Conservation (phyloP, 2,113 vertebrate genomes). For the Hippocampus abdominalis region DNA sequence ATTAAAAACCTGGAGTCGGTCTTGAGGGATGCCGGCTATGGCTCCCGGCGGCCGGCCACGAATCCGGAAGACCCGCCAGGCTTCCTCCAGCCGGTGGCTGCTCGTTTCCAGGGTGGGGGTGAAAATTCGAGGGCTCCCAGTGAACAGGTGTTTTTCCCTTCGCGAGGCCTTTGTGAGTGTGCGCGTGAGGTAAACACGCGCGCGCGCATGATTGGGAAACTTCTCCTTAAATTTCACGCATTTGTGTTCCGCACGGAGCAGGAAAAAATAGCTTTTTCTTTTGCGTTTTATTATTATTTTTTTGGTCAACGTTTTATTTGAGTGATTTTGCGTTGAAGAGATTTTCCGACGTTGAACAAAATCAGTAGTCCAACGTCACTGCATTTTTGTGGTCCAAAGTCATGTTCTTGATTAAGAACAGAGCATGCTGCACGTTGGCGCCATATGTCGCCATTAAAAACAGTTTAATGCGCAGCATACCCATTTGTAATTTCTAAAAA, state of each 20-base stretch:
- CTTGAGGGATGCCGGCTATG: constrained; percentile 25
- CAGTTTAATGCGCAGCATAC: neutral
- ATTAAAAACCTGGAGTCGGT: constrained; percentile 9
- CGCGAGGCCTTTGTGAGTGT: constrained; percentile 12
- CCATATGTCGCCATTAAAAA: constrained; percentile 1
- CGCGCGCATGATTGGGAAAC: constrained; percentile 3
- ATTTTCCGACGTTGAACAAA: neutral
- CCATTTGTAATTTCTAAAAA: neutral
- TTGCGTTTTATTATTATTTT: neutral
- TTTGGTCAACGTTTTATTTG: neutral
- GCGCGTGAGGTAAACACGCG: neutral
- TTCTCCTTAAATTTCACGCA: neutral
- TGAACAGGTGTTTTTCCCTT: constrained; percentile 78
- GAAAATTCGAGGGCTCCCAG: constrained; percentile 63
- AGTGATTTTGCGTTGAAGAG: neutral
- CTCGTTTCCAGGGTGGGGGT: constrained; percentile 53
- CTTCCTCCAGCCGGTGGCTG: constrained; percentile 37
- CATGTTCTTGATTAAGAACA: neutral
- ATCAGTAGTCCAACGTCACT: neutral
- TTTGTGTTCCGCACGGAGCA: neutral
- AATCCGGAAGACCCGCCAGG: constrained; percentile 48
- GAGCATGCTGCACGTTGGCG: neutral
- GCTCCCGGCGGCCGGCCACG: constrained; percentile 38
- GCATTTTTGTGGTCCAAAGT: neutral
- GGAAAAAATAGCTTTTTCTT: neutral